Evolutionary conservation across 2,113 vertebrate genomes (phyloP), one percentile per base, ranked within the genome.

Genomic region (Engraulis encrasicolus): DNA sequence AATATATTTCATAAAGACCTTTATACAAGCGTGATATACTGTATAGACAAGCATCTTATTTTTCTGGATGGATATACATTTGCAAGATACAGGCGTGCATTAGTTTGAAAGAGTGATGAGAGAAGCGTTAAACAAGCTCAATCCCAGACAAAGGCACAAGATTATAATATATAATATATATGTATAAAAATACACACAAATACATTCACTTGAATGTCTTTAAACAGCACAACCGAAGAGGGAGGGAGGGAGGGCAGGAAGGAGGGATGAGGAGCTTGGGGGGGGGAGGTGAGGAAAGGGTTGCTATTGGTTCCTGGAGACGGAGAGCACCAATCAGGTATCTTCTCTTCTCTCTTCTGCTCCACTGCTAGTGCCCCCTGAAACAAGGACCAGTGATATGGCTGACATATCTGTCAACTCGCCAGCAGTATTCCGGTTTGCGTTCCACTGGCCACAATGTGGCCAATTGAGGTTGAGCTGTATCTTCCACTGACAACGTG

Each of bases 51-150:
- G 85, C 81, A 74, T 87, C 86, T 86, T 77, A 66, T 38, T n/a
- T n/a, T n/a, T n/a, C 80, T 86, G 81, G 88, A 87, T 78, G 82
- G 85, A 91, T 92, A 93, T 90, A 93, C 89, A 94, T 84, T 89
- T 88, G 88, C 90, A 86, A 88, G 85, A 86, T 84, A 91, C 92
- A 74, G 27, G 91, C 92, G 90, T 88, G 87, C 86, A 84, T 85
- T 93, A 93, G 93, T 93, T 93, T 92, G 83, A 87, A 87, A 90
- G 82, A 74, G 31, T 74, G 31, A 89, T 87, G 66, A 34, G 6
- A 82, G 74, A 83, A 85, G 77, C 87, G 88, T 89, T 48, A 89
- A 85, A 88, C 87, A 87, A 36, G 14, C 88, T 89, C 83, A 89
- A 90, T 81, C 49, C 50, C 50, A 81, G 50, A 36, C 79, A 52